phyloP scores from a whole-genome alignment of 1,140 invertebrate species.

The Trichoplusia ni region DNA sequence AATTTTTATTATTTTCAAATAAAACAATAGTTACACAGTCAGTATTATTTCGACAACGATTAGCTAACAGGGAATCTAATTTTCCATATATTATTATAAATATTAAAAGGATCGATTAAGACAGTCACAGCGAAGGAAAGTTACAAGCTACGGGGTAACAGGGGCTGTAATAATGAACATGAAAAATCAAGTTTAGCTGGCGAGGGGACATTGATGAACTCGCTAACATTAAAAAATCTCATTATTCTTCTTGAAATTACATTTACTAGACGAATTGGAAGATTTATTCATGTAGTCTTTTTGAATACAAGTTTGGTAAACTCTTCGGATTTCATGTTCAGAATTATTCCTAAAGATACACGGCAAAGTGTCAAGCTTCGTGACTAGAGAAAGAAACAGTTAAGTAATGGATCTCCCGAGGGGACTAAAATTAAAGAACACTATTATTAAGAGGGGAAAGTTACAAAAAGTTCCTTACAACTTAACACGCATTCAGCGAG shows the following conservation, averaged over 20 bases:
- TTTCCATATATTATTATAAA: conserved; percentile 39
- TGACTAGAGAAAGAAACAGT: conserved; percentile 69
- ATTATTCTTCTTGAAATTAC: conserved; percentile 20
- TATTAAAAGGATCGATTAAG: conserved; percentile 17
- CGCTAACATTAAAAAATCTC: conserved; percentile 1
- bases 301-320: background rate
- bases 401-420: conserved; percentile 46
- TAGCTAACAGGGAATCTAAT: conserved; percentile 51
- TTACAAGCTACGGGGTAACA: conserved; percentile 22
- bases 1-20: conserved; percentile 41
- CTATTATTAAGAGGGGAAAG: conserved; percentile 49
- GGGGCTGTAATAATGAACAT: conserved; percentile 16
- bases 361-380: conserved; percentile 46
- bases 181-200: conserved; percentile 11
- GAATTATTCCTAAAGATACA: conserved; percentile 48
- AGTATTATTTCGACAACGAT: conserved; percentile 51
- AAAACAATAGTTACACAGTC: conserved; percentile 46
- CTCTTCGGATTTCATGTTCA: conserved; percentile 13
- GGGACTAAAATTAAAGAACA: conserved; percentile 59
- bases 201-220: background rate
- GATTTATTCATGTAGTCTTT: background rate
- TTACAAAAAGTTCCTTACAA: conserved; percentile 44
- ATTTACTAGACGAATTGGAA: conserved; percentile 14
- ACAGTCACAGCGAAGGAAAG: conserved; percentile 24
- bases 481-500: conserved; percentile 46